These are phyloP conservation scores for Suillia variegata DNA, from an alignment of 2,888 invertebrate species.

Conservation along the genomic window DNA sequence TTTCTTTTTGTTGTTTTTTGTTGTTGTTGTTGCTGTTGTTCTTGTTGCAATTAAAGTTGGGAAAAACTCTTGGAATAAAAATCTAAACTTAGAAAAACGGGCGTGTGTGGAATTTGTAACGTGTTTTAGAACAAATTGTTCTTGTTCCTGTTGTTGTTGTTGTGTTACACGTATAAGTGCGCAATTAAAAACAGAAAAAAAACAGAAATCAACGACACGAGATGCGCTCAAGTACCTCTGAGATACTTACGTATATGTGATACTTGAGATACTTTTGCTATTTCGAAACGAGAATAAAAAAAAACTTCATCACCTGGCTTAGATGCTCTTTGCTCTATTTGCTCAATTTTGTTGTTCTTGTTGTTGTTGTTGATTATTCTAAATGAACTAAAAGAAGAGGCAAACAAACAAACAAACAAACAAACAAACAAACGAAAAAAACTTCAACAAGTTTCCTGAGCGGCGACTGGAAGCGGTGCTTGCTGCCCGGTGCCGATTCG, in stretches of 20 bases:
- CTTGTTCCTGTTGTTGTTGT: too few species aligned
- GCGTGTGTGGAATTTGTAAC: neutral
- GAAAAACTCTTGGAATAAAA: neutral
- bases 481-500: neutral
- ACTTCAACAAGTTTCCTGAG: constrained; percentile 5
- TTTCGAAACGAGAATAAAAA: neutral
- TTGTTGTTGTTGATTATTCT: neutral
- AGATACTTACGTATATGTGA: too few species aligned
- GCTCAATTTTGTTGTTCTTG: neutral
- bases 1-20: too few species aligned
- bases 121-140: too few species aligned
- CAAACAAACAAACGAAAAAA: too few species aligned
- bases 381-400: neutral
- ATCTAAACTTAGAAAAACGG: neutral
- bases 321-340: neutral
- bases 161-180: too few species aligned
- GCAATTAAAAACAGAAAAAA: constrained; percentile 3
- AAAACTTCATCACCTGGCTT: neutral
- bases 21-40: too few species aligned
- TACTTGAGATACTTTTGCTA: neutral
- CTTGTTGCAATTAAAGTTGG: too few species aligned
- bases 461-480: neutral
- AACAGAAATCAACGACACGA: neutral
- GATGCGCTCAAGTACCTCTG: neutral
- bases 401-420: too few species aligned